Conservation (phyloP, 2,113 vertebrate species). For the Aramus guarauna region DNA sequence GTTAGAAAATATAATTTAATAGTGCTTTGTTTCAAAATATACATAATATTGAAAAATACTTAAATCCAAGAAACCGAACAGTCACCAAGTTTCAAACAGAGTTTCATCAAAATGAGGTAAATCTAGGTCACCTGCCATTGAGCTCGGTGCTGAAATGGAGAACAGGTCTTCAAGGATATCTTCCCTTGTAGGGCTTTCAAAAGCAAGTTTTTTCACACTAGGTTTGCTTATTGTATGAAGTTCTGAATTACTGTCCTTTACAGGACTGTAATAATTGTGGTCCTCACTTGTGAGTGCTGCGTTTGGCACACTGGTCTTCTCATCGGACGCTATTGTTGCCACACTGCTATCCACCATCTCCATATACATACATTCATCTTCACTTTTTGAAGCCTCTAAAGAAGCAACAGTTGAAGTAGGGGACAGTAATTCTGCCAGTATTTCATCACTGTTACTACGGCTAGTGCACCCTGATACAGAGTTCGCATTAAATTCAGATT, state of each 20-base stretch:
- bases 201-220: background rate
- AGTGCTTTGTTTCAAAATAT: constrained; percentile 43
- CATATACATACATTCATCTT: constrained; percentile 72
- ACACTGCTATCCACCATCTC: constrained; percentile 70
- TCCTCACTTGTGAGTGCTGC: background rate
- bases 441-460: constrained; percentile 71
- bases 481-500: constrained; percentile 56
- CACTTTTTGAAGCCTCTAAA: constrained; percentile 69
- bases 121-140: constrained; percentile 72
- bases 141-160: constrained; percentile 66
- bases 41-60: constrained; percentile 21
- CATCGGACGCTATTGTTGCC: background rate
- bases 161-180: constrained; percentile 86
- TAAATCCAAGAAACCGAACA: constrained; percentile 13
- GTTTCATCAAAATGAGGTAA: constrained; percentile 82
- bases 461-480: constrained; percentile 61
- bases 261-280: constrained; percentile 45
- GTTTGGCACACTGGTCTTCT: background rate
- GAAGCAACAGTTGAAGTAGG: constrained; percentile 74
- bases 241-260: constrained; percentile 9
- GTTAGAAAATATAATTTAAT: constrained; percentile 37
- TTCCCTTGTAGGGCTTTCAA: constrained; percentile 56
- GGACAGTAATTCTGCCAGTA: constrained; percentile 85
- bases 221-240: background rate
- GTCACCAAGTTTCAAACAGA: constrained; percentile 78